phyloP scores from a whole-genome alignment of 1,140 invertebrate genomes.

The Micrasema longulum region DNA sequence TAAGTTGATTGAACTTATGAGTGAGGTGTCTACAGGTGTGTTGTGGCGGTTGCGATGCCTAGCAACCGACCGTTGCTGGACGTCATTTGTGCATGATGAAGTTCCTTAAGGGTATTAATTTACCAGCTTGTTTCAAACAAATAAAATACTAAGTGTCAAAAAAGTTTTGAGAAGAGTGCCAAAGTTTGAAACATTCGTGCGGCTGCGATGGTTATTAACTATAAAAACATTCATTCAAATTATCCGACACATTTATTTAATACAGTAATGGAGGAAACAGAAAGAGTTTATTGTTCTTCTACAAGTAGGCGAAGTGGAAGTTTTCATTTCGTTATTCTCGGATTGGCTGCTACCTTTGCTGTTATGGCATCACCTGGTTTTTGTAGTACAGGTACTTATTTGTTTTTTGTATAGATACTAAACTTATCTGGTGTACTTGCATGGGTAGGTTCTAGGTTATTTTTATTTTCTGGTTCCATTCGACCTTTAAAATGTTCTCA shows the following conservation, averaged over 20 bases:
- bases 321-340: constrained; percentile 28
- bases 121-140: constrained; percentile 2
- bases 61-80: constrained; percentile 49
- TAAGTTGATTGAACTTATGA: constrained; percentile 49
- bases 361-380: constrained; percentile 38
- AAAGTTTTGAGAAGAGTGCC: constrained; percentile 23
- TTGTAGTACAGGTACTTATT: constrained; percentile 45
- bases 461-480: no score
- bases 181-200: no score
- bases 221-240: constrained; percentile 13
- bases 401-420: no score
- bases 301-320: constrained; percentile 6
- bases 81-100: constrained; percentile 44
- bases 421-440: no score
- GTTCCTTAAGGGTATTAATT: constrained; percentile 32
- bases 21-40: constrained; percentile 52
- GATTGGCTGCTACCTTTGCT: constrained; percentile 27
- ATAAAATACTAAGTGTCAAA: constrained; percentile 16
- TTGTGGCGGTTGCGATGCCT: constrained; percentile 51
- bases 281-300: constrained; percentile 26
- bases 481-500: no score
- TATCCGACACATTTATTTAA: constrained; percentile 11
- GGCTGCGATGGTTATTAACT: constrained; percentile 21
- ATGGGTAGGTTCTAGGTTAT: no score
- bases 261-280: constrained; percentile 42